These are phyloP conservation scores for Pimephales promelas DNA, from an alignment of 2,113 vertebrate genomes.

Conservation along the genomic window DNA sequence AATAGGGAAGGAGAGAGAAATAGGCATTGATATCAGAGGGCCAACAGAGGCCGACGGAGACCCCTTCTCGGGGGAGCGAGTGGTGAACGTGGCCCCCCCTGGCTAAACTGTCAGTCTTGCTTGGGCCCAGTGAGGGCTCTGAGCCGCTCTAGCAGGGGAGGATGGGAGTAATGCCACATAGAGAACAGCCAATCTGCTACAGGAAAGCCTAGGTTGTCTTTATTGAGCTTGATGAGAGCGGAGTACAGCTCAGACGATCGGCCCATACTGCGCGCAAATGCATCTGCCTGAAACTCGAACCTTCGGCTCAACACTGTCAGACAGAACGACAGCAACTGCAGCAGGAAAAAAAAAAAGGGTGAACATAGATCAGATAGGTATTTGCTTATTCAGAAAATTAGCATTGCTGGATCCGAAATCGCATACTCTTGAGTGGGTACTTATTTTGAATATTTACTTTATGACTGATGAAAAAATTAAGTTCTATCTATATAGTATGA, in stretches of 20 bases:
- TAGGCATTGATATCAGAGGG: slow-evolving; percentile 59
- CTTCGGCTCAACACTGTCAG: slow-evolving; percentile 93
- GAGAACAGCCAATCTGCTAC: slow-evolving; percentile 98
- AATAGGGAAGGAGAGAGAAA: slow-evolving; percentile 43
- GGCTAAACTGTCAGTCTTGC: slow-evolving; percentile 84
- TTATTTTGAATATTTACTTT: too few relatives aligned
- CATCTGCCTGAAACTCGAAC: slow-evolving; percentile 98
- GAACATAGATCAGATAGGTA: background rate
- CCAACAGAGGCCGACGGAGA: slow-evolving; percentile 67
- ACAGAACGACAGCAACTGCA: slow-evolving; percentile 93
- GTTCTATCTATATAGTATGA: too few relatives aligned
- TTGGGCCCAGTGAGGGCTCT: slow-evolving; percentile 87
- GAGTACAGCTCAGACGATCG: slow-evolving; percentile 93
- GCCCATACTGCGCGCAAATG: slow-evolving; percentile 90
- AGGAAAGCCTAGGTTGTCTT: slow-evolving; percentile 97
- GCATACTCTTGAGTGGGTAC: too few relatives aligned
- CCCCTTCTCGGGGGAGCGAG: slow-evolving; percentile 63
- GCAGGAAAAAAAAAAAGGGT: background rate
- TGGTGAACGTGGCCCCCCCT: slow-evolving; percentile 57
- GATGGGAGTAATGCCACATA: slow-evolving; percentile 99
- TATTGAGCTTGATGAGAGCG: slow-evolving; percentile 97
- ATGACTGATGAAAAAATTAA: too few relatives aligned
- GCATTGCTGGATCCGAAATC: too few relatives aligned
- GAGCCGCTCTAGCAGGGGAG: slow-evolving; percentile 95
- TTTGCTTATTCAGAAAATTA: background rate